Evolutionary conservation across 2,113 vertebrate genomes (phyloP).

Genomic region (Gallinago media): DNA sequence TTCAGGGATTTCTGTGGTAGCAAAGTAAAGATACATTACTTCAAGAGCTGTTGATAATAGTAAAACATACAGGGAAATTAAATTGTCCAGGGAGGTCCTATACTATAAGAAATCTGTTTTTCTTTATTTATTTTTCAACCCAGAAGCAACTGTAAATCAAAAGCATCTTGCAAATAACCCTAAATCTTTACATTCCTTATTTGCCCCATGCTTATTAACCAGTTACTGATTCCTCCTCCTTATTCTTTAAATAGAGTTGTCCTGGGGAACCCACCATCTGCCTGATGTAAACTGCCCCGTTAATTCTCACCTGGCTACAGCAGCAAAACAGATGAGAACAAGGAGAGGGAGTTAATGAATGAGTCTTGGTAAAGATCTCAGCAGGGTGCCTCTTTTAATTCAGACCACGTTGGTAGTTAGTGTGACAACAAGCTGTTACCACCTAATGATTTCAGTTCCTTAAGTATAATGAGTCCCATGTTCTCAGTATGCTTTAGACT

Average conservation of each 20-base stretch:
- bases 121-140: neutral
- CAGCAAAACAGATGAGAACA: slow-evolving; percentile 54
- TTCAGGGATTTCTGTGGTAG: neutral
- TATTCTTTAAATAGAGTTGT: slow-evolving; percentile 30
- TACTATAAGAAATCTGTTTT: neutral
- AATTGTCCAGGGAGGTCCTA: neutral
- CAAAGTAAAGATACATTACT: neutral
- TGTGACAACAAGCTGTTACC: slow-evolving; percentile 48
- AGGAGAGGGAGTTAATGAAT: slow-evolving; percentile 38
- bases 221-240: neutral
- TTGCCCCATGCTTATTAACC: neutral
- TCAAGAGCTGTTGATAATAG: neutral
- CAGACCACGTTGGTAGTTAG: neutral
- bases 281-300: slow-evolving; percentile 40
- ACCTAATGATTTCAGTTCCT: slow-evolving; percentile 19
- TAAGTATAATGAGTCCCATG: neutral
- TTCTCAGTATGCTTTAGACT: neutral
- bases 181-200: neutral
- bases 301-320: slow-evolving; percentile 63
- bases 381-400: slow-evolving; percentile 23
- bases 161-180: neutral
- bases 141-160: neutral
- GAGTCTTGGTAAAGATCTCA: slow-evolving; percentile 17
- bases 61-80: neutral
- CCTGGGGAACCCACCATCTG: slow-evolving; percentile 38